Conservation (phyloP, 2,888 invertebrate species). For the Eudemis profundana region DNA sequence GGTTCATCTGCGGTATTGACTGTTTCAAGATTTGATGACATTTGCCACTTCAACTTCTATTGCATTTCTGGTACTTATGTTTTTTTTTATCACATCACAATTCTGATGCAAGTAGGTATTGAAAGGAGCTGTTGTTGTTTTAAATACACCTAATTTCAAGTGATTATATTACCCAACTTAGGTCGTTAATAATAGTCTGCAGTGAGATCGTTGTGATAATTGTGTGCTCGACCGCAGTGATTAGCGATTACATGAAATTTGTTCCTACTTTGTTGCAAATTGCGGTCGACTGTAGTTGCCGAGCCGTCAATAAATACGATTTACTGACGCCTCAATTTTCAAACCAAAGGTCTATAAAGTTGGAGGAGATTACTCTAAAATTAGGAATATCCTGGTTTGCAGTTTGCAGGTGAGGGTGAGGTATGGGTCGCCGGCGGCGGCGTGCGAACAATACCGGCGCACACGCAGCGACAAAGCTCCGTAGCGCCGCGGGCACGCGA, state of each 20-base stretch:
- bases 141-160: conserved; percentile 39
- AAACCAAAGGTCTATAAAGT: conserved; percentile 79
- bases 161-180: conserved; percentile 40
- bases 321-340: conserved; percentile 81
- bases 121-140: conserved; percentile 29
- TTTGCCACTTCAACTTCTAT: no score
- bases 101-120: not conserved
- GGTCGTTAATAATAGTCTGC: conserved; percentile 32
- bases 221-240: conserved; percentile 59
- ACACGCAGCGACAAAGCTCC: conserved; percentile 65
- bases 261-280: conserved; percentile 50
- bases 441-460: conserved; percentile 68
- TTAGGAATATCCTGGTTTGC: conserved; percentile 80
- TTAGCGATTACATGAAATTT: conserved; percentile 66
- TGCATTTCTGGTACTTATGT: no score
- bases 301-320: conserved; percentile 75
- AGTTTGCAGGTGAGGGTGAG: conserved; percentile 77
- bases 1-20: no score
- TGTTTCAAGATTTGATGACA: no score
- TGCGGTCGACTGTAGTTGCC: conserved; percentile 55
- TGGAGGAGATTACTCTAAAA: conserved; percentile 80
- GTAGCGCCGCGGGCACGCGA: conserved; percentile 63
- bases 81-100: no score
- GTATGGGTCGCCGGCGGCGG: conserved; percentile 77
- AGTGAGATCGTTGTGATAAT: conserved; percentile 43